A percentile compares a stretch with the other conserved stretches of the same genome.
These are phyloP conservation scores for Sussaba pulchella DNA, from an alignment of 2,888 invertebrate genomes.

Conservation along the genomic window DNA sequence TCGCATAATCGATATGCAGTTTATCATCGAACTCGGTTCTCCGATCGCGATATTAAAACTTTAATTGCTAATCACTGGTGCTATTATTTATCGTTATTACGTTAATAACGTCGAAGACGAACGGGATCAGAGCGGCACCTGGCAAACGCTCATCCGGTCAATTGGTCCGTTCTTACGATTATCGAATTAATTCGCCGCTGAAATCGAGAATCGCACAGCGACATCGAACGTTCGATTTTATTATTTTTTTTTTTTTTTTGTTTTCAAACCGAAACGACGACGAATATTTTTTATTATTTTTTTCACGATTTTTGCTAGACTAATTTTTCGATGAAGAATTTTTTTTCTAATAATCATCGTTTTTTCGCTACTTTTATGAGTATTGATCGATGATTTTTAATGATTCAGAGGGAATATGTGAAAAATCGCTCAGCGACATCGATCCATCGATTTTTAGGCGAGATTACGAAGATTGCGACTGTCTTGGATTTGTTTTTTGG, in stretches of 20 bases:
- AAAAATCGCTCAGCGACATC: conserved; percentile 43
- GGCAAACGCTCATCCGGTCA: conserved; percentile 46
- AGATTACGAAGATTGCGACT: conserved; percentile 26
- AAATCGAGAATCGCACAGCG: conserved; percentile 59
- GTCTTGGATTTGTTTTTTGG: conserved; percentile 28
- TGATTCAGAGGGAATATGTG: not conserved
- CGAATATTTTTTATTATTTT: too few species aligned
- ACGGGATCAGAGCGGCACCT: conserved; percentile 49
- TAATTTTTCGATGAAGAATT: conserved; percentile 22
- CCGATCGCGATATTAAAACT: conserved; percentile 33
- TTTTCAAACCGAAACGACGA: conserved; percentile 19
- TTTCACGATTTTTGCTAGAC: conserved; percentile 22
- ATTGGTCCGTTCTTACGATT: conserved; percentile 49
- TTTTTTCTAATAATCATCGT: conserved; percentile 1
- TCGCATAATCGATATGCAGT: conserved; percentile 64
- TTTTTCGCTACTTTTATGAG: conserved; percentile 26
- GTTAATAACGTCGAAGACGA: conserved; percentile 30
- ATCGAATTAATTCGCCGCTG: conserved; percentile 12
- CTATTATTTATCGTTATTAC: conserved; percentile 39
- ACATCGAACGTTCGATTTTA: conserved; percentile 43
- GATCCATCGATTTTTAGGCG: conserved; percentile 44
- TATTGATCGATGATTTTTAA: conserved; percentile 23
- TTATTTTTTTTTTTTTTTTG: too few species aligned
- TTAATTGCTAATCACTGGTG: conserved; percentile 28
- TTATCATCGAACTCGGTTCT: conserved; percentile 40